Base-by-base conservation (phyloP, 2,113 vertebrate genomes). In the Antechinus flavipes region DNA sequence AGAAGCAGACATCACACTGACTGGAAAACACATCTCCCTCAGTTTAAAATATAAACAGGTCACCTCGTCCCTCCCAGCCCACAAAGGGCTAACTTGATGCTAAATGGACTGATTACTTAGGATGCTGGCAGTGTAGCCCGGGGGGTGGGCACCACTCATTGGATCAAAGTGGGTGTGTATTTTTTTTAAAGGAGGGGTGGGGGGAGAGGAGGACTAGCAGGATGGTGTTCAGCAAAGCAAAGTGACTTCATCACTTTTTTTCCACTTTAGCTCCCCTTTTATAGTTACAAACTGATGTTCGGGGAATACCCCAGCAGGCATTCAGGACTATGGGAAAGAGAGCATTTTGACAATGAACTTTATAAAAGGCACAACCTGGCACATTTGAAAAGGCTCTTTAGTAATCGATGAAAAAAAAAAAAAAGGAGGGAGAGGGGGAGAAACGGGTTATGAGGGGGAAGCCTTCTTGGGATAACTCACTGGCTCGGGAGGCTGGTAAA, bases 381-480 rank as follows among this genome's bases (percentile, higher is more conserved):
- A 97, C 90, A 90, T 98, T 98, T 97, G 97, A 98, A 98, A 98
- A 97, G 97, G 94, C 97, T 98, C 97, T 98, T 98, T 98, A 98
- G 98, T 98, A 98, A 98, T 97, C 90, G 97, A 96, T 97, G 96
- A 94, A 98, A 97, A 98, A 90, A 68, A 35, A 68, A 35, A 52
- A 52, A 11, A 11, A 52, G 55, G 94, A 96, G 94, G 30, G 0
- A 0, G 11, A 52, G 94, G 96, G 90, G 56, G 98, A 98, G 98
- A 98, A 97, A 94, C 94, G 94, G 95, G 98, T 94, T 98, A 98
- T 97, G 98, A 98, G 98, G 98, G 98, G n/a, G 98, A 98, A 98
- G 98, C 98, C 98, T 99, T 99, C 98, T 98, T 98, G 94, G 96
- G 97, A 98, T 98, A 98, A 99, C 97, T 99, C 98, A 98, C 98